Evolutionary conservation across 2,113 vertebrate genomes (phyloP).

Genomic region (Numida meleagris): DNA sequence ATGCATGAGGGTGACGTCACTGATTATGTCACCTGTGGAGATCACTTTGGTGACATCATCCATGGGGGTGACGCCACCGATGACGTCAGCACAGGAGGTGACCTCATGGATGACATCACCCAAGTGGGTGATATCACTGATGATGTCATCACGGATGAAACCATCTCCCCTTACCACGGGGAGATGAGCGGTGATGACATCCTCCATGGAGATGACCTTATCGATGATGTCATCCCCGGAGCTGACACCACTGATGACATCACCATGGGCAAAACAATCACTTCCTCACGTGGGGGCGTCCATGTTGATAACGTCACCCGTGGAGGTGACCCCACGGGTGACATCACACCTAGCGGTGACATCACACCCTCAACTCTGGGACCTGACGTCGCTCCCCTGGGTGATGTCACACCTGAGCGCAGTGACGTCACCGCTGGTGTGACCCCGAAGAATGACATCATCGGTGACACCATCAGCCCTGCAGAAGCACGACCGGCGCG

Average conservation of each 20-base stretch:
- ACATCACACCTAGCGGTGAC: too few species aligned
- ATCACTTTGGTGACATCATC: too few species aligned
- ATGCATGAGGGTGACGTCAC: too few species aligned
- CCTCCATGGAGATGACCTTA: background rate
- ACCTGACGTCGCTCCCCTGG: background rate
- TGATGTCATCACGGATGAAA: too few species aligned
- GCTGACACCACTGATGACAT: background rate
- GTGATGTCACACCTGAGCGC: fast-evolving
- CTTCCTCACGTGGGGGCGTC: too few species aligned
- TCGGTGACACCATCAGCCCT: background rate
- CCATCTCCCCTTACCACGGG: too few species aligned
- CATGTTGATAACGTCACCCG: background rate
- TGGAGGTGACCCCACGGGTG: background rate
- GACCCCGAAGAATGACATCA: background rate
- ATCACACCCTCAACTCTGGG: too few species aligned
- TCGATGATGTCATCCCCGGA: background rate
- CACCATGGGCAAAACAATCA: too few species aligned
- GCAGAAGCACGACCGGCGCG: background rate
- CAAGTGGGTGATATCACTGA: too few species aligned
- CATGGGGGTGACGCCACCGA: background rate
- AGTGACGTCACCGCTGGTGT: background rate
- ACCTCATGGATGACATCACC: background rate
- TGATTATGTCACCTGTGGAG: too few species aligned
- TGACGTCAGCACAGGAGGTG: background rate
- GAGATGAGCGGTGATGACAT: too few species aligned